Evolutionary conservation across 2,888 invertebrate genomes (phyloP).

Genomic region (Cheilosia soror): DNA sequence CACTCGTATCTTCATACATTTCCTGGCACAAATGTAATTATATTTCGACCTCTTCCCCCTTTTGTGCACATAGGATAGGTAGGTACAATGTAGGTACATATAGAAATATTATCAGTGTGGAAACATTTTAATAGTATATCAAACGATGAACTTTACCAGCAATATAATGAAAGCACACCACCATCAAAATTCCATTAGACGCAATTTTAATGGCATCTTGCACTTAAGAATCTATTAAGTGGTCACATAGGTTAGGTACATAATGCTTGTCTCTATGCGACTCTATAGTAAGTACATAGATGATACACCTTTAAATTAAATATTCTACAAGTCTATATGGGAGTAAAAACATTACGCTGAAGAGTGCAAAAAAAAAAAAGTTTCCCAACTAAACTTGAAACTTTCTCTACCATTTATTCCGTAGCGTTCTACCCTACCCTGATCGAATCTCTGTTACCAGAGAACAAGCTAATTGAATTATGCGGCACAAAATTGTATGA

Average conservation of each 20-base stretch:
- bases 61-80: not conserved
- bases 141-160: conserved; percentile 43
- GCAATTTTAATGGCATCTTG: conserved; percentile 63
- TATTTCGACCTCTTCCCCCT: not conserved
- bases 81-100: too few species aligned
- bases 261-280: not conserved
- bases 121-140: conserved; percentile 46
- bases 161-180: conserved; percentile 40
- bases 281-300: not conserved
- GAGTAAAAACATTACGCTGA: conserved; percentile 1
- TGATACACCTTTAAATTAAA: conserved; percentile 11
- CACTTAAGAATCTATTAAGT: conserved; percentile 62
- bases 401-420: conserved; percentile 51
- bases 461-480: conserved; percentile 62
- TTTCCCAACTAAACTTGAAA: conserved; percentile 55
- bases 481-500: conserved; percentile 35
- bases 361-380: conserved; percentile 5
- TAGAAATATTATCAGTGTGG: conserved; percentile 22
- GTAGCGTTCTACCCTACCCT: not conserved
- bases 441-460: conserved; percentile 49
- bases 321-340: not conserved
- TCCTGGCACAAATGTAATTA: conserved; percentile 28
- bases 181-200: conserved; percentile 66
- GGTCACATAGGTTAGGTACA: conserved; percentile 51
- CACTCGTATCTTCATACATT: not conserved